Evolutionary conservation across 2,888 invertebrate genomes (phyloP), one percentile per base, ranked within the genome.

Genomic region (Flabesymbios commensalis): DNA sequence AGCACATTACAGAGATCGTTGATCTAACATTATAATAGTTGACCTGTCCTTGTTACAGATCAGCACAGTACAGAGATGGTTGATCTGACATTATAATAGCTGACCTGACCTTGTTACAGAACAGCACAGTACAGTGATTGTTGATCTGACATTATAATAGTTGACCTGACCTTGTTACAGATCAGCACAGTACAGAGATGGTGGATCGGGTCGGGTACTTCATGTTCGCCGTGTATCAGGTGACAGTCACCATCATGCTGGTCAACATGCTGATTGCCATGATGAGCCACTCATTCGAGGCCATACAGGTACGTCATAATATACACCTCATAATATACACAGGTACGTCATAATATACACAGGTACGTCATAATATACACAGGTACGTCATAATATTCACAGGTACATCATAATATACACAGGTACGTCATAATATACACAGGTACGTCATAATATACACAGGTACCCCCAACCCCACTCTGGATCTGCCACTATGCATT

Each of bases 261-360:
- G 63, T 69, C 51, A 69, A 69, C 58, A 69, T 69, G 26, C 65
- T 69, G 17, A 69, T 69, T 36, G 69, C 69, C 24, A 69, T 69
- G 69, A 69, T 69, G 69, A 59, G 59, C 17, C 69, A 69, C 48
- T 64, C 66, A 29, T 69, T 69, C 36, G 69, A 69, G 28, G 66
- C 61, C 31, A 63, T 68, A 14, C 68, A 68, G 65, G 67, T 65
- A 48, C 32, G 22, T 28, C 3, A 19, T 31, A 22, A 24, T n/a
- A n/a, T n/a, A n/a, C n/a, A n/a, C n/a, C n/a, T n/a, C n/a, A n/a
- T n/a, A n/a, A n/a, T n/a, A n/a, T n/a, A n/a, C n/a, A n/a, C n/a
- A n/a, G n/a, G n/a, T n/a, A n/a, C n/a, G n/a, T n/a, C n/a, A n/a
- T n/a, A n/a, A n/a, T n/a, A n/a, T n/a, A n/a, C n/a, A n/a, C n/a